A percentile compares a stretch with the other conserved stretches of the same genome.
Evolutionary conservation across 2,888 invertebrate species (phyloP).

Genomic region (Folsomia candida): DNA sequence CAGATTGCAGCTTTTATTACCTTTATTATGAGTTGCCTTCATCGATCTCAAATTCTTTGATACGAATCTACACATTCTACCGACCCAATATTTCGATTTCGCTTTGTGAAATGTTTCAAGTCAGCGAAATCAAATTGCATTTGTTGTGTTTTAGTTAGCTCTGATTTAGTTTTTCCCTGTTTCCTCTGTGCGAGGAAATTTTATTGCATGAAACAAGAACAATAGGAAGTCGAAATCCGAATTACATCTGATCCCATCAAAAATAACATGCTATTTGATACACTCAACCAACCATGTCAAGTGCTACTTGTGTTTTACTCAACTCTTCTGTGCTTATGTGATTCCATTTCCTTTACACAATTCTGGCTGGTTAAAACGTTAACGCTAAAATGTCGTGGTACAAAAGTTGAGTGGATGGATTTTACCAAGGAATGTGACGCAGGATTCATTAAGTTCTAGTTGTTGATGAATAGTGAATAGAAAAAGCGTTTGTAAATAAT

Average conservation of each 20-base stretch:
- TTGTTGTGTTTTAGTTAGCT: neutral
- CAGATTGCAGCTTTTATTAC: neutral
- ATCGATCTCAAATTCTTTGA: neutral
- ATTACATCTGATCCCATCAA: constrained; percentile 14
- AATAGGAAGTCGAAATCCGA: neutral
- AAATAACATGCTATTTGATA: constrained; percentile 10
- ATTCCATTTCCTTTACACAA: too few species aligned
- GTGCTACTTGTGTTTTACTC: too few species aligned
- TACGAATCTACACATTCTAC: neutral
- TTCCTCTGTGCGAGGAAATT: too few species aligned
- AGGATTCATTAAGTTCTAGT: too few species aligned
- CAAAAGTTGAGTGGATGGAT: too few species aligned
- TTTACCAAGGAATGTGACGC: too few species aligned
- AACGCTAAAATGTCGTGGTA: too few species aligned
- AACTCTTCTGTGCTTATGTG: too few species aligned
- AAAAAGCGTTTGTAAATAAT: too few species aligned
- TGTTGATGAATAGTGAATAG: too few species aligned
- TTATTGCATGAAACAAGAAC: too few species aligned
- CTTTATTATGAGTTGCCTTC: neutral
- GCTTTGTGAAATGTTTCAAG: neutral
- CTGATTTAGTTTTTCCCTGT: neutral
- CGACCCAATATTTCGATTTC: neutral
- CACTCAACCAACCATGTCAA: constrained; percentile 11
- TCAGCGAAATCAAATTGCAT: neutral
- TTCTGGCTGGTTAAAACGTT: too few species aligned